Conservation (phyloP, 2,888 invertebrate genomes). For the Melitaea athalia region DNA sequence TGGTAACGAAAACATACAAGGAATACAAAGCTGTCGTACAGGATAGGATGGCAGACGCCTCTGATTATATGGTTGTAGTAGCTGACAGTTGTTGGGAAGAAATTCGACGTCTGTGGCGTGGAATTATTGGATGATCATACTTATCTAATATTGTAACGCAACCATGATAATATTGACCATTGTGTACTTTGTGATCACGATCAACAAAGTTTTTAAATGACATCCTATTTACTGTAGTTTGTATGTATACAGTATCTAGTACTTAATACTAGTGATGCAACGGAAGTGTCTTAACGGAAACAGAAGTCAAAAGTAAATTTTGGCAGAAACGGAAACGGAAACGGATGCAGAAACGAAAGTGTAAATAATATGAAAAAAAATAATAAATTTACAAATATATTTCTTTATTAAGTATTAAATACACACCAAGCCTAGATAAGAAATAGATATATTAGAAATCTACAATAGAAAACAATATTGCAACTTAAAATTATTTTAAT, state of each 20-base stretch:
- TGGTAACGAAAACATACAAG: constrained; percentile 64
- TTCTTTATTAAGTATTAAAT: no score
- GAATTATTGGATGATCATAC: constrained; percentile 56
- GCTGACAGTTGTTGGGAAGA: constrained; percentile 79
- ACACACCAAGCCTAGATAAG: no score
- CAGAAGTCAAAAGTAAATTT: no score
- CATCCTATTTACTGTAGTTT: neutral
- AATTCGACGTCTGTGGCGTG: constrained; percentile 66
- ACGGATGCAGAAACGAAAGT: no score
- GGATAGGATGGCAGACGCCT: constrained; percentile 76
- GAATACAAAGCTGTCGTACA: constrained; percentile 75
- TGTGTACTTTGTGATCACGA: neutral
- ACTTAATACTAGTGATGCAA: no score
- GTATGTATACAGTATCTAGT: neutral
- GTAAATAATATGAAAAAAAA: no score
- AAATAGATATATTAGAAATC: no score
- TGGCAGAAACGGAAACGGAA: no score
- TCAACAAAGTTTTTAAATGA: neutral
- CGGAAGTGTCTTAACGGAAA: no score
- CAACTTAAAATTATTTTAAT: no score
- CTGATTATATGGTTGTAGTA: constrained; percentile 77
- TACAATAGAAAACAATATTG: no score
- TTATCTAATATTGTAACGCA: constrained; percentile 9
- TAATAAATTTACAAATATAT: no score
- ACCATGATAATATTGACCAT: constrained; percentile 18